Percentiles rank a stretch among this genome's conserved stretches.
Evolutionary conservation across 2,113 vertebrate genomes (phyloP).

Genomic region (Chionomys nivalis): DNA sequence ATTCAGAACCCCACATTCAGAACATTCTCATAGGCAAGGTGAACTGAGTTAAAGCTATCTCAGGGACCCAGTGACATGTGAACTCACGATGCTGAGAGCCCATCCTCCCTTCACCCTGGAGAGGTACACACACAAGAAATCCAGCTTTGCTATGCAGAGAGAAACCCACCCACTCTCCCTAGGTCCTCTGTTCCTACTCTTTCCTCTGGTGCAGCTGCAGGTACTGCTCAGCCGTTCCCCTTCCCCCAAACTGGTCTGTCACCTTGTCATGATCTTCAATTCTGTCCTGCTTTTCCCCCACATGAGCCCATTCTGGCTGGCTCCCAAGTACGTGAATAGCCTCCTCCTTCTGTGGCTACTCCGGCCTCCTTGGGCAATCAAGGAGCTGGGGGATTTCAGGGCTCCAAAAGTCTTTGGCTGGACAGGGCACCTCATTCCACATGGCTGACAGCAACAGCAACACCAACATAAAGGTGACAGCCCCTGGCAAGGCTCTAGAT

Average conservation of each 20-base stretch:
- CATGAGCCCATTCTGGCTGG: neutral
- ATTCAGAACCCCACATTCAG: too few relatives aligned
- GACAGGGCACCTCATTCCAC: neutral
- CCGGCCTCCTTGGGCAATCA: neutral
- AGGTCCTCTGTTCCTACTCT: neutral
- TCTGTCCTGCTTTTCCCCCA: neutral
- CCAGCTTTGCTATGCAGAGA: neutral
- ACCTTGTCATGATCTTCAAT: neutral
- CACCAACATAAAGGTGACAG: rapidly evolving
- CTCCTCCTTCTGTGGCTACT: too few relatives aligned
- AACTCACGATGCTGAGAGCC: too few relatives aligned
- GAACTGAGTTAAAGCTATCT: too few relatives aligned
- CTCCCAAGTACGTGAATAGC: neutral
- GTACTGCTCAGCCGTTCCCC: neutral
- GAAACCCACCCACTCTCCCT: neutral
- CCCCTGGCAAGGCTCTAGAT: neutral
- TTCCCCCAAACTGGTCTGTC: neutral
- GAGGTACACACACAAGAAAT: neutral
- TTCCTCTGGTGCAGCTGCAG: neutral
- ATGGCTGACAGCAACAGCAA: rapidly evolving
- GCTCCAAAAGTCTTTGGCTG: neutral
- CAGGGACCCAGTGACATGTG: too few relatives aligned
- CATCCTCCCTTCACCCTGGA: too few relatives aligned
- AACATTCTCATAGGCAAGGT: neutral
- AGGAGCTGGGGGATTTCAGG: neutral